Conservation (phyloP, 2,888 invertebrate genomes). For the Malthinus seriepunctatus region DNA sequence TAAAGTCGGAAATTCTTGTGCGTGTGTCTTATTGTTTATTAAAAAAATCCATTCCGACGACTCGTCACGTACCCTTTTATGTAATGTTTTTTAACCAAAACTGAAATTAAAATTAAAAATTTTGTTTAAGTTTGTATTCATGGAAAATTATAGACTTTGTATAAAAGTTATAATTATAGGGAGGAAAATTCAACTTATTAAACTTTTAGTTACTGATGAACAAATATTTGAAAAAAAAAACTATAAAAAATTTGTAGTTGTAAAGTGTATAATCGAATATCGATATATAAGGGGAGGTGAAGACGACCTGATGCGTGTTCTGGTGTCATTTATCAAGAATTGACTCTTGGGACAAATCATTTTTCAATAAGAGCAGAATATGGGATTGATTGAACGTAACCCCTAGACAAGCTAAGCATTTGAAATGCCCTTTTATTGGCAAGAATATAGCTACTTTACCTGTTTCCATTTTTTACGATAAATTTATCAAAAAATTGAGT, state of each 20-base stretch:
- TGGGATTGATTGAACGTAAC: conserved; percentile 41
- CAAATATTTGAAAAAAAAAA: neutral
- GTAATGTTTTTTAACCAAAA: no score
- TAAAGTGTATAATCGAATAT: conserved; percentile 29
- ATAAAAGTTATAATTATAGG: neutral
- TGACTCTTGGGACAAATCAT: conserved; percentile 44
- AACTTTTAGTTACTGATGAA: neutral
- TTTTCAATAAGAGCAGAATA: conserved; percentile 44
- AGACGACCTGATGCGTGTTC: conserved; percentile 38
- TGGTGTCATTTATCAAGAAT: conserved; percentile 41
- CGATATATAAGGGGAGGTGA: conserved; percentile 30
- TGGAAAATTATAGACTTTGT: no score
- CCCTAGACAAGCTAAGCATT: conserved; percentile 19
- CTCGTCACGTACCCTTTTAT: no score
- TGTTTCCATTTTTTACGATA: neutral
- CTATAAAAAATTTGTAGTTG: conserved; percentile 23
- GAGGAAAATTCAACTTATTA: neutral
- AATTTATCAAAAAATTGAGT: no score
- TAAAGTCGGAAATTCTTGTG: no score
- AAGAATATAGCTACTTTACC: conserved; percentile 5
- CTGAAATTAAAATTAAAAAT: no score
- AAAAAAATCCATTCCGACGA: no score
- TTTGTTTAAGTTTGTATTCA: no score
- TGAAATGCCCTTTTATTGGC: conserved; percentile 13
- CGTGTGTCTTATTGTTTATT: no score